These are phyloP conservation scores for Orthonychiurus folsomi DNA, from an alignment of 2,888 invertebrate genomes.

Conservation along the genomic window DNA sequence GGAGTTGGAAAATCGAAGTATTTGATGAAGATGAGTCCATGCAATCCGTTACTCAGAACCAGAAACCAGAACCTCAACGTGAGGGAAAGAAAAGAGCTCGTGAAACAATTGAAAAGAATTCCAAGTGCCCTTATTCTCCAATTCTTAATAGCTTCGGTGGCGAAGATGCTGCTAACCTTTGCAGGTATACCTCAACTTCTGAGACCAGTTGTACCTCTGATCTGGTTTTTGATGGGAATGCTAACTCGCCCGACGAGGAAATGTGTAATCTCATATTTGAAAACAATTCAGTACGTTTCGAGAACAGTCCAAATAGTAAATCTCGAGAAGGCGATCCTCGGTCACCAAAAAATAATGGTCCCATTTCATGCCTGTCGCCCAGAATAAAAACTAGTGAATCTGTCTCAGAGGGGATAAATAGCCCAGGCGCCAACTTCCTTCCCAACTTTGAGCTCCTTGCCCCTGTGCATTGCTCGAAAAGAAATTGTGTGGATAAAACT, in stretches of 20 bases:
- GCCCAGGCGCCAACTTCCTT: not conserved
- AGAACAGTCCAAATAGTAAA: constrained; percentile 21
- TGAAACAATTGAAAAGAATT: constrained; percentile 30
- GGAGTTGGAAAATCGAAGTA: constrained; percentile 15
- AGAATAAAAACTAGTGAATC: not conserved
- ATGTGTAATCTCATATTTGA: constrained; percentile 31
- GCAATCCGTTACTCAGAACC: constrained; percentile 15
- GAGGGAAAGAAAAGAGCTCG: constrained; percentile 25
- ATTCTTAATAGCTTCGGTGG: not conserved
- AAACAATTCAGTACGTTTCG: constrained; percentile 31
- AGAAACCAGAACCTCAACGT: constrained; percentile 21
- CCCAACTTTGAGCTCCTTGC: not conserved
- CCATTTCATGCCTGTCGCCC: not conserved
- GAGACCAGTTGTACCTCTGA: not conserved
- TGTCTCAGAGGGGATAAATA: not conserved
- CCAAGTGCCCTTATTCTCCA: constrained; percentile 38
- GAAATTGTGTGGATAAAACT: not conserved
- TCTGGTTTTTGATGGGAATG: not conserved
- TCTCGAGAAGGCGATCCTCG: not conserved
- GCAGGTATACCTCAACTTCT: not conserved
- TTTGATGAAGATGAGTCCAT: constrained; percentile 6
- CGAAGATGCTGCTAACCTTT: not conserved
- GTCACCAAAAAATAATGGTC: not conserved
- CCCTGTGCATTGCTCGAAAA: not conserved
- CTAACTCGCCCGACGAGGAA: constrained; percentile 11